A percentile compares a stretch with the other conserved stretches of the same genome.
phyloP scores from a whole-genome alignment of 30 jellyfish, hydroid and myxozoan species.

The Catostylus mosaicus region DNA sequence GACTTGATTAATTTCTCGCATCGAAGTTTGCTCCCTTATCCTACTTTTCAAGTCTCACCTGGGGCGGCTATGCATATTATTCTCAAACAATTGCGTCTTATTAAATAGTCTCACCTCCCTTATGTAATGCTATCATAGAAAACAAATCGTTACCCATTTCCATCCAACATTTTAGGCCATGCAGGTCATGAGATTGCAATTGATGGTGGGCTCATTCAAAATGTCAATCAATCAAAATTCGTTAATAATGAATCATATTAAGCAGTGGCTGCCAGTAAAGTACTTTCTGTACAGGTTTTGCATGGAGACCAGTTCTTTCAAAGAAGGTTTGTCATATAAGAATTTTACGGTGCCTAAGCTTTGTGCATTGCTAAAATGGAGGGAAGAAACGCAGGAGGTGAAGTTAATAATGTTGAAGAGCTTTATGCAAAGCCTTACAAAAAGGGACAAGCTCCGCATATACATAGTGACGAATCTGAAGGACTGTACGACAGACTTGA shows the following conservation, averaged over 20 bases:
- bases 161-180: background rate
- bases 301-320: background rate
- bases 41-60: too few relatives aligned
- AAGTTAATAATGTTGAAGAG: slow-evolving; percentile 12
- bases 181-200: background rate
- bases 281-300: background rate
- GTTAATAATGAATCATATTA: too few relatives aligned
- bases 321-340: background rate
- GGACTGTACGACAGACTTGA: slow-evolving; percentile 60
- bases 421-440: slow-evolving; percentile 53
- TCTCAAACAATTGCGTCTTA: too few relatives aligned
- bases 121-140: too few relatives aligned
- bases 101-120: too few relatives aligned
- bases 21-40: too few relatives aligned
- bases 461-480: slow-evolving; percentile 26
- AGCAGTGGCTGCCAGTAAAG: too few relatives aligned
- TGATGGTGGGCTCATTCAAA: background rate
- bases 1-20: too few relatives aligned
- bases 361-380: background rate
- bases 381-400: background rate
- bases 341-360: too few relatives aligned
- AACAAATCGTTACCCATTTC: too few relatives aligned
- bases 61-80: too few relatives aligned
- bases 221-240: background rate
- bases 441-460: background rate